Evolutionary conservation across 1,140 invertebrate genomes (phyloP).

Genomic region (Zaprionus kolodkinae): DNA sequence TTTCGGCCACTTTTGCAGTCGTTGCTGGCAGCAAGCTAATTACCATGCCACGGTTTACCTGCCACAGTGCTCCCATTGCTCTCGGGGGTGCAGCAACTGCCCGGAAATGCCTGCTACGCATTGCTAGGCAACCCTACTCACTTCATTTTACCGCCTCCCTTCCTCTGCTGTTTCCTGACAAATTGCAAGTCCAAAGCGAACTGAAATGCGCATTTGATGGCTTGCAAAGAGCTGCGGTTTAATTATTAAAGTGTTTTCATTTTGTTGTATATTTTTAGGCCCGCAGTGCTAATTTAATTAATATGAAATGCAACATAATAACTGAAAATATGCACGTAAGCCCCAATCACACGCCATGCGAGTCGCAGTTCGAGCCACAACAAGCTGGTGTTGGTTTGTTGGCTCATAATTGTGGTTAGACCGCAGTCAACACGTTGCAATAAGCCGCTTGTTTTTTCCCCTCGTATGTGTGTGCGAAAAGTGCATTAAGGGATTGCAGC

Average conservation of each 20-base stretch:
- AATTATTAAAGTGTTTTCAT: conserved; percentile 79
- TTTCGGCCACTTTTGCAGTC: conserved; percentile 50
- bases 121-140: background rate
- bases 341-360: conserved; percentile 3
- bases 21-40: conserved; percentile 47
- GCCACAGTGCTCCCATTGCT: conserved; percentile 5
- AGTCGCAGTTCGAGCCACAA: background rate
- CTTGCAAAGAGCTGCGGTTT: conserved; percentile 61
- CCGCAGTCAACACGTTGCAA: conserved; percentile 46
- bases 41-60: conserved; percentile 17
- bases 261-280: conserved; percentile 57
- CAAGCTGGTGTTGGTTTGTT: conserved; percentile 15
- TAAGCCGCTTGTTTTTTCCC: conserved; percentile 12
- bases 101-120: background rate
- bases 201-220: conserved; percentile 26
- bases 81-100: background rate
- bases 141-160: background rate
- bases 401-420: conserved; percentile 62
- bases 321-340: conserved; percentile 14
- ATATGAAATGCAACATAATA: conserved; percentile 47
- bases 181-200: background rate
- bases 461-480: background rate
- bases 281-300: conserved; percentile 69
- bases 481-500: conserved; percentile 14
- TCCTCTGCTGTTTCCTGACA: conserved; percentile 3